Evolutionary conservation across 1,140 invertebrate genomes (phyloP).

Genomic region (Pachypeltis micranthus): DNA sequence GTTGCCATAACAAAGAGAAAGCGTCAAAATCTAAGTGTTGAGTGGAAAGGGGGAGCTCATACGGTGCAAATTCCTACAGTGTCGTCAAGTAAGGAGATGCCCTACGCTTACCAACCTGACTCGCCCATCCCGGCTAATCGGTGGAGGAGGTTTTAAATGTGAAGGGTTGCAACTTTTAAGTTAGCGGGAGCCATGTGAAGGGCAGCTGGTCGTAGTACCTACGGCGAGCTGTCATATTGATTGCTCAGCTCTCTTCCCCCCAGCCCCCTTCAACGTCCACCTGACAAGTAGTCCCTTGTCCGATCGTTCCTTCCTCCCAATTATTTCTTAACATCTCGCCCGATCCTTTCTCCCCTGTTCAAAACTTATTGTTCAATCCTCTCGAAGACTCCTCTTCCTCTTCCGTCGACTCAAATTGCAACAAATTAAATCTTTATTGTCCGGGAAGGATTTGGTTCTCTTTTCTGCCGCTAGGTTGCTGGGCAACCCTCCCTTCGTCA

Average conservation of each 20-base stretch:
- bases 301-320: too few species aligned
- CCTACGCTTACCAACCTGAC: not conserved
- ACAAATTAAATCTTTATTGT: conserved; percentile 7
- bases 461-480: conserved; percentile 29
- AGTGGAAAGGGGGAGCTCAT: too few species aligned
- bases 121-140: not conserved
- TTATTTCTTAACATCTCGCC: too few species aligned
- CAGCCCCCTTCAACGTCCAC: not conserved
- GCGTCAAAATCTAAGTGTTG: too few species aligned
- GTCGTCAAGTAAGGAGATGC: not conserved
- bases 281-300: conserved; percentile 12
- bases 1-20: too few species aligned
- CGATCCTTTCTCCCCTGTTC: too few species aligned
- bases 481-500: conserved; percentile 21
- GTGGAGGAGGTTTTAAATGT: not conserved
- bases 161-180: not conserved
- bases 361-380: too few species aligned
- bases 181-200: not conserved
- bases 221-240: not conserved
- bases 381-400: not conserved
- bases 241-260: not conserved
- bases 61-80: too few species aligned
- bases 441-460: conserved; percentile 2
- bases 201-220: not conserved
- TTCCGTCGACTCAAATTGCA: not conserved